Evolutionary conservation across 2,113 vertebrate species (phyloP), one percentile per base, ranked within the genome.

Genomic region (Takifugu bimaculatus): DNA sequence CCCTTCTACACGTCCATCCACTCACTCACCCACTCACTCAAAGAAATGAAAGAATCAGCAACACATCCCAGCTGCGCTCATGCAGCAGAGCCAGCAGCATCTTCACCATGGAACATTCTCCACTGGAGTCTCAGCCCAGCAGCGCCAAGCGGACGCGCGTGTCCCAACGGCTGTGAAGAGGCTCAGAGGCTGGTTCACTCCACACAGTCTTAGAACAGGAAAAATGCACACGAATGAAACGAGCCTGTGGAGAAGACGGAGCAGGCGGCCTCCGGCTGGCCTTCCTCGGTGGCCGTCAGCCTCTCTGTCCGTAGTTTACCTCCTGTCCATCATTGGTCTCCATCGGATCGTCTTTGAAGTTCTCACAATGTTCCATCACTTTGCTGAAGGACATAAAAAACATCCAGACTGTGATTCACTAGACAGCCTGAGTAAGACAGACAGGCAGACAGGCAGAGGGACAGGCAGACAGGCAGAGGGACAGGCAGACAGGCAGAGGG

Each of bases 321-420:
- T 95, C 83, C 56, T 77, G 87, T 27, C 75, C 87, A 0, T 72
- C 57, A 77, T 93, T 95, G 4, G 94, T 96, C 84, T 99, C 96
- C 96, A 98, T 98, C 73, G 93, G 94, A 85, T 96, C 94, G 67
- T 98, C 95, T 88, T 94, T 96, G 89, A 95, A 99, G 90, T 87
- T 95, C 84, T 93, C 91, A 89, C 96, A 98, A 76, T 94, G 95
- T 77, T 95, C 94, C 83, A 95, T 95, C 70, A 99, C 96, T 89
- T 96, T 97, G 81, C 96, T 98, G 89, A 29, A 15, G 75, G 77
- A 77, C 68, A 60, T 51, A 76, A 20, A 62, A 80, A 57, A 2
- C 53, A 10, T 6, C 9, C 2, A 44, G 11, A 52, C 14, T 43
- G 64, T 45, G 43, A 48, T 0, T 15, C 44, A 45, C 42, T 6